These are phyloP conservation scores for Diorhabda carinulata DNA, from an alignment of 1,140 invertebrate species.

Conservation along the genomic window DNA sequence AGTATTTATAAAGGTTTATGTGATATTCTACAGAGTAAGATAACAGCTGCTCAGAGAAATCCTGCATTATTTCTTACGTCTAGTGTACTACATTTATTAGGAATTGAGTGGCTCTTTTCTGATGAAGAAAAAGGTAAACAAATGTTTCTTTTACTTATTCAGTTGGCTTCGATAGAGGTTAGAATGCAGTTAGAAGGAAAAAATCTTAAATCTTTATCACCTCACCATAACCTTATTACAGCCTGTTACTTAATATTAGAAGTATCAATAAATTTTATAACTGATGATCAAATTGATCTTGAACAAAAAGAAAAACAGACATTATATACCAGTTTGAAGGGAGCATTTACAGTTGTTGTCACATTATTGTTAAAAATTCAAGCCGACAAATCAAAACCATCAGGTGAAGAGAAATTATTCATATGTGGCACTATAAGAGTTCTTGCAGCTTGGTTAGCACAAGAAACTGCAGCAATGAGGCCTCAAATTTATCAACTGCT, in stretches of 20 bases:
- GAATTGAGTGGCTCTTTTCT: conserved; percentile 75
- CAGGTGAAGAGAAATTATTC: conserved; percentile 66
- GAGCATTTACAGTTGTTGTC: conserved; percentile 80
- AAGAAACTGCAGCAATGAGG: conserved; percentile 86
- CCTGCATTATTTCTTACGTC: conserved; percentile 80
- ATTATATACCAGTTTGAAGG: conserved; percentile 84
- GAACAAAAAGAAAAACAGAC: conserved; percentile 88
- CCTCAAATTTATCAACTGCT: conserved; percentile 74
- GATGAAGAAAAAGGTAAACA: conserved; percentile 76
- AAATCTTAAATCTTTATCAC: conserved; percentile 71
- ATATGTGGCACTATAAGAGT: conserved; percentile 79
- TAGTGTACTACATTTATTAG: conserved; percentile 74
- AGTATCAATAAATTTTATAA: conserved; percentile 74
- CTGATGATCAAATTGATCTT: conserved; percentile 73
- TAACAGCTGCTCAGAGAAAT: conserved; percentile 81
- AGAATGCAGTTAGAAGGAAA: conserved; percentile 88
- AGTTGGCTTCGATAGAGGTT: conserved; percentile 85
- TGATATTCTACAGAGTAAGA: conserved; percentile 82
- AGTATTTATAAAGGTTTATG: conserved; percentile 72
- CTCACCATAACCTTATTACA: conserved; percentile 71
- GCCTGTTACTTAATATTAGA: conserved; percentile 83
- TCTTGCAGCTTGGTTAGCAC: conserved; percentile 81
- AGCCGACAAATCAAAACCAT: conserved; percentile 64
- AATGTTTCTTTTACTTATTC: conserved; percentile 79
- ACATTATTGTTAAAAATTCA: conserved; percentile 67